These are phyloP conservation scores for Laothoe populi DNA, from an alignment of 2,888 invertebrate genomes.

Conservation along the genomic window DNA sequence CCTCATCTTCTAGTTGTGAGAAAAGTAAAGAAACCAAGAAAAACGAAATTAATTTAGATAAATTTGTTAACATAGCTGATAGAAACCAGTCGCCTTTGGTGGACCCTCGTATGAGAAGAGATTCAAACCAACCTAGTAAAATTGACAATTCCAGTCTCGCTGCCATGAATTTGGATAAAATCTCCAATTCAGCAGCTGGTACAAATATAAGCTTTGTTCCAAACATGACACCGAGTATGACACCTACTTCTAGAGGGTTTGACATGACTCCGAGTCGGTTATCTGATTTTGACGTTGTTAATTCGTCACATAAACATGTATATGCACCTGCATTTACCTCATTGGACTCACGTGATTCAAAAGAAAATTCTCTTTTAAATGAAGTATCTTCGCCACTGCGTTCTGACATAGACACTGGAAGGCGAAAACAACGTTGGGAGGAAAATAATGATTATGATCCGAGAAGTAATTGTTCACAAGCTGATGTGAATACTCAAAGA, in stretches of 20 bases:
- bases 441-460: slow-evolving; percentile 40
- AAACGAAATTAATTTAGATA: slow-evolving; percentile 27
- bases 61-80: background rate
- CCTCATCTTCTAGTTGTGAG: slow-evolving; percentile 16
- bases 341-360: slow-evolving; percentile 48
- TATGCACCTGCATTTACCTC: slow-evolving; percentile 62
- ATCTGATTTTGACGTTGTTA: slow-evolving; percentile 57
- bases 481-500: slow-evolving; percentile 2
- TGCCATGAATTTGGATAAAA: slow-evolving; percentile 45
- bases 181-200: slow-evolving; percentile 38
- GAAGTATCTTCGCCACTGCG: slow-evolving; percentile 46
- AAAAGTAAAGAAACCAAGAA: slow-evolving; percentile 1
- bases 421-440: slow-evolving; percentile 33
- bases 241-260: slow-evolving; percentile 49
- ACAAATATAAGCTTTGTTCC: slow-evolving; percentile 43
- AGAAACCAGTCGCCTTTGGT: slow-evolving; percentile 36
- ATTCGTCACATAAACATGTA: slow-evolving; percentile 57
- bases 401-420: slow-evolving; percentile 26
- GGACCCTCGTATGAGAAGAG: slow-evolving; percentile 66
- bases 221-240: slow-evolving; percentile 42
- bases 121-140: slow-evolving; percentile 42
- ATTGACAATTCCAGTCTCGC: slow-evolving; percentile 48
- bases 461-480: slow-evolving; percentile 32
- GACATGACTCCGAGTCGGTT: slow-evolving; percentile 59
- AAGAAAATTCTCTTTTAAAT: slow-evolving; percentile 44